Percentiles rank a stretch among this genome's conserved stretches.
phyloP scores from a whole-genome alignment of 2,797 vertebrate species.

The Harpagifer antarcticus region DNA sequence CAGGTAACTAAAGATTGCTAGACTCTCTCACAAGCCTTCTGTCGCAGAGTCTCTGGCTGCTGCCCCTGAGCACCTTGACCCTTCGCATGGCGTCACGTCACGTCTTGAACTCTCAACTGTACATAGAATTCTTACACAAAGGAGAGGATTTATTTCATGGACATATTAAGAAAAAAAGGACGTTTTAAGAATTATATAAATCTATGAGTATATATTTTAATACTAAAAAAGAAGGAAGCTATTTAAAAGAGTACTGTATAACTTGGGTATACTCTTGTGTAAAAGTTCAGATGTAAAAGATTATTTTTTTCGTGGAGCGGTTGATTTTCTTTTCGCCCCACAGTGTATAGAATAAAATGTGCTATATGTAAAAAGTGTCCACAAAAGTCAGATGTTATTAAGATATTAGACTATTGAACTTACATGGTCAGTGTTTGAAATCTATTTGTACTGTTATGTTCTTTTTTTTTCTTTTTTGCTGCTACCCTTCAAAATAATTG shows the following conservation, averaged over 20 bases:
- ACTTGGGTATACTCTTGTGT: slow-evolving; percentile 88
- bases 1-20: slow-evolving; percentile 87
- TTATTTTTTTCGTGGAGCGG: slow-evolving; percentile 74
- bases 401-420: slow-evolving; percentile 88
- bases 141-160: slow-evolving; percentile 85
- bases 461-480: slow-evolving; percentile 81
- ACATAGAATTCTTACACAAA: slow-evolving; percentile 80
- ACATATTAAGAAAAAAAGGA: slow-evolving; percentile 72
- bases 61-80: slow-evolving; percentile 61
- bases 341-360: slow-evolving; percentile 86
- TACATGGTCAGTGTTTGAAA: slow-evolving; percentile 87
- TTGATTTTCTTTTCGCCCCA: slow-evolving; percentile 46
- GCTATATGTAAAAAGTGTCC: slow-evolving; percentile 84
- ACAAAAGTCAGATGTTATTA: slow-evolving; percentile 82
- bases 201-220: slow-evolving; percentile 90
- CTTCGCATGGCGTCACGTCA: slow-evolving; percentile 43
- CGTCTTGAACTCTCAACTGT: slow-evolving; percentile 77
- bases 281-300: slow-evolving; percentile 85
- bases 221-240: slow-evolving; percentile 88
- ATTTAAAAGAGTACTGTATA: slow-evolving; percentile 92
- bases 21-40: slow-evolving; percentile 60
- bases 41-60: slow-evolving; percentile 67
- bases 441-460: slow-evolving; percentile 67
- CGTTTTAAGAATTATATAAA: slow-evolving; percentile 85
- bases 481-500: slow-evolving; percentile 85